Evolutionary conservation across 2,888 invertebrate genomes (phyloP), one percentile per base, ranked within the genome.

Genomic region (Stenoptilia bipunctidactyla): DNA sequence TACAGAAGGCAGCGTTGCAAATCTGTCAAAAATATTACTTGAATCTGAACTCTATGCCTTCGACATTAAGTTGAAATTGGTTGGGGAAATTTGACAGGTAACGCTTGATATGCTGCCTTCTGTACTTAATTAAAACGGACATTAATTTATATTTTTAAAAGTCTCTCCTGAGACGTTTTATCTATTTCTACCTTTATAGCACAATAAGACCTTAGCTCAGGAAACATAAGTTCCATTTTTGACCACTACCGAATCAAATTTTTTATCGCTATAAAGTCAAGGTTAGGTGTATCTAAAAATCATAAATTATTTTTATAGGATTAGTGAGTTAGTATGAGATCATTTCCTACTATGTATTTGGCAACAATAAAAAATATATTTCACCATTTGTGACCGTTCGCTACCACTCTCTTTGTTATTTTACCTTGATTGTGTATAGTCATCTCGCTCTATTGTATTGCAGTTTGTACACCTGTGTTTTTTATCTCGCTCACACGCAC

Each of bases 331-430:
- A 43, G 44, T 53, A 58, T 72, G 68, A 77, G 64, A 74, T 74
- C 72, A 75, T 60, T 76, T 76, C 74, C 72, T 74, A 54, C 53
- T 58, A 48, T n/a, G n/a, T n/a, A n/a, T 58, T 60, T 50, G 55
- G 55, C 48, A 63, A 68, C 64, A 60, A 61, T 57, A 57, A 59
- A 66, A 60, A 61, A 56, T 58, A 59, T 62, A 63, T 70, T 70
- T 66, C 69, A 56, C 65, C 66, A 71, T 65, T 74, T 66, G 60
- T 60, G 58, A 57, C 53, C 56, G 58, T 20, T 20, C 20, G 20
- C 20, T 20, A 51, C 61, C 53, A 45, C 68, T 70, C 71, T 68
- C 70, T 66, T 72, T 58, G 54, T 54, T 20, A 57, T 72, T n/a
- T n/a, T 49, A 74, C 75, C 79, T 79, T 75, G 79, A 55, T 65